These are phyloP conservation scores for Sphyrna mokarran DNA, from an alignment of 2,113 vertebrate genomes.

Conservation along the genomic window DNA sequence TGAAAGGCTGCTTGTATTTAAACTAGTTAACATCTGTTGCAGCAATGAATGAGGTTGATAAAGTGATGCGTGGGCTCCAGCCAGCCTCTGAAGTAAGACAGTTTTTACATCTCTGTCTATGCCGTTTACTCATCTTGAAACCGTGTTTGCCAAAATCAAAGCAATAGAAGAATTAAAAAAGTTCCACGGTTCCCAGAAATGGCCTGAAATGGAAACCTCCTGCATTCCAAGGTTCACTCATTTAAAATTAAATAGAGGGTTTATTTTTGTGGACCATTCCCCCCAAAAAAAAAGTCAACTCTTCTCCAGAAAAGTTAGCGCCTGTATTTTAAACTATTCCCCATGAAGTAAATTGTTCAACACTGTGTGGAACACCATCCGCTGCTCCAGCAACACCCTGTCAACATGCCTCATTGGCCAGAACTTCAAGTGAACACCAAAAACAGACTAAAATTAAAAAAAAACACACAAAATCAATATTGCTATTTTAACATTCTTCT, in stretches of 20 bases:
- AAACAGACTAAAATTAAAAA: not conserved
- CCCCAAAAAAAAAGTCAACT: not conserved
- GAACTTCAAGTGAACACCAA: not conserved
- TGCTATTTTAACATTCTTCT: not conserved
- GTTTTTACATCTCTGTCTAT: not conserved
- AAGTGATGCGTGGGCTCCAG: not conserved
- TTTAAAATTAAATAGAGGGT: not conserved
- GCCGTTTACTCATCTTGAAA: constrained; percentile 2
- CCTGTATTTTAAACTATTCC: no score
- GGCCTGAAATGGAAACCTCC: not conserved
- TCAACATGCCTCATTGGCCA: not conserved
- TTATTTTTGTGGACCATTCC: not conserved
- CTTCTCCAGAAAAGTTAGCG: not conserved
- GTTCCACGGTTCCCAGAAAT: not conserved
- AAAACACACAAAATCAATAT: not conserved
- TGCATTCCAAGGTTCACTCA: not conserved
- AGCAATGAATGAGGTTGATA: not conserved
- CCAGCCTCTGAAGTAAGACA: not conserved
- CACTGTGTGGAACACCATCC: not conserved
- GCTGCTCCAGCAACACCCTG: not conserved
- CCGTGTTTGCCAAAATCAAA: not conserved
- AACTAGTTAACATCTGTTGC: not conserved
- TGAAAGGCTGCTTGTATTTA: not conserved
- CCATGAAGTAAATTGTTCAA: not conserved
- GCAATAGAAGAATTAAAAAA: constrained; percentile 7